Evolutionary conservation across 2,113 vertebrate genomes (phyloP).

Genomic region (Sitta europaea): DNA sequence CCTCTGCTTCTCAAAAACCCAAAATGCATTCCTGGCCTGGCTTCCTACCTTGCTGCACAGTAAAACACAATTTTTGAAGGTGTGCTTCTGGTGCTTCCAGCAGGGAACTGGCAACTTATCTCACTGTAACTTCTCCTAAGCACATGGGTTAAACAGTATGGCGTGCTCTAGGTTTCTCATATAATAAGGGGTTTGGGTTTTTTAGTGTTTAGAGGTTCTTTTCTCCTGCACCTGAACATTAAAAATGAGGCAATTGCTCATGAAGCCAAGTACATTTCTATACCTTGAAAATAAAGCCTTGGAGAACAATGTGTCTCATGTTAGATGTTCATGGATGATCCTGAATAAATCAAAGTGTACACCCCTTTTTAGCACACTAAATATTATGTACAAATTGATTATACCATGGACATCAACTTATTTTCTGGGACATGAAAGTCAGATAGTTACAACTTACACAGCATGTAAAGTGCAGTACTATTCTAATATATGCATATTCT

Average conservation of each 20-base stretch:
- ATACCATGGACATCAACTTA: not conserved
- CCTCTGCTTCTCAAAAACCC: not conserved
- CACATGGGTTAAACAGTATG: not conserved
- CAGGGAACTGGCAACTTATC: not conserved
- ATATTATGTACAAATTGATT: not conserved
- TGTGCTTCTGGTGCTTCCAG: not conserved
- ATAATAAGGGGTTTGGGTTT: not conserved
- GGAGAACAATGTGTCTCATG: not conserved
- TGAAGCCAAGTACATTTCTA: not conserved
- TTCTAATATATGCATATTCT: not conserved
- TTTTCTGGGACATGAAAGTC: not conserved
- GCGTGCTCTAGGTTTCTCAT: not conserved
- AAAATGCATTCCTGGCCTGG: fast-evolving
- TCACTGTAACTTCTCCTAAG: not conserved
- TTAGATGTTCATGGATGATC: not conserved
- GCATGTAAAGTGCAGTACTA: not conserved
- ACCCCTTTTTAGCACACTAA: not conserved
- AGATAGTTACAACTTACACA: not conserved
- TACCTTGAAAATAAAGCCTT: not conserved
- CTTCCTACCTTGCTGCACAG: not conserved
- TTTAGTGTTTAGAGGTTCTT: not conserved
- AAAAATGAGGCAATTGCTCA: not conserved
- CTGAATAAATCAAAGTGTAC: not conserved
- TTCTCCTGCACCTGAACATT: fast-evolving
- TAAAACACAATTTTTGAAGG: not conserved